These are phyloP conservation scores for Scytalopus superciliaris DNA, from an alignment of 2,113 vertebrate genomes.

Conservation along the genomic window DNA sequence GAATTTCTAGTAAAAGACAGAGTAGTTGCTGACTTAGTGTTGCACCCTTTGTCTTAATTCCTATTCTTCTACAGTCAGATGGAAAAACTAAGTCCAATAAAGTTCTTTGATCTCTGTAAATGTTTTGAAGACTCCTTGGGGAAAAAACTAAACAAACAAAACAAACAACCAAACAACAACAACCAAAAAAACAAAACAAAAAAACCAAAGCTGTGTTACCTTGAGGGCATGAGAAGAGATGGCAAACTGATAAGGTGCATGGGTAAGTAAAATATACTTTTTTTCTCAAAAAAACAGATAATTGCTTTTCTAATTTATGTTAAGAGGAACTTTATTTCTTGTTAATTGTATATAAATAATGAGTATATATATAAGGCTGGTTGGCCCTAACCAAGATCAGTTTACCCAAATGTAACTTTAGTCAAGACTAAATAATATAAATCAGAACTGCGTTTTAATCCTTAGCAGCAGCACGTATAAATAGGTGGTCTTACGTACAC, in stretches of 20 bases:
- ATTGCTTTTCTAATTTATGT: not conserved
- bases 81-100: not conserved
- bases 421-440: not conserved
- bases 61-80: not conserved
- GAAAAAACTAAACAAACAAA: not conserved
- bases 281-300: not conserved
- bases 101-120: not conserved
- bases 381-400: not conserved
- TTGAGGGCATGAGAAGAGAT: not conserved
- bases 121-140: not conserved
- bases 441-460: not conserved
- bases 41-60: not conserved
- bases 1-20: not conserved
- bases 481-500: not conserved
- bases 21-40: not conserved
- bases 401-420: not conserved
- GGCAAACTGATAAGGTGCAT: not conserved
- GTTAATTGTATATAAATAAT: not conserved
- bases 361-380: not conserved
- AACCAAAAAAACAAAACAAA: no score
- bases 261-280: not conserved
- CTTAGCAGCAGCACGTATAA: not conserved
- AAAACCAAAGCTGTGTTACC: not conserved
- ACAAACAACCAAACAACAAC: no score
- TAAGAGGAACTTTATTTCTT: not conserved